Percentiles rank a stretch among this genome's conserved stretches.
Conservation (phyloP, 2,888 invertebrate species). For the Drosophila acutilabella region DNA sequence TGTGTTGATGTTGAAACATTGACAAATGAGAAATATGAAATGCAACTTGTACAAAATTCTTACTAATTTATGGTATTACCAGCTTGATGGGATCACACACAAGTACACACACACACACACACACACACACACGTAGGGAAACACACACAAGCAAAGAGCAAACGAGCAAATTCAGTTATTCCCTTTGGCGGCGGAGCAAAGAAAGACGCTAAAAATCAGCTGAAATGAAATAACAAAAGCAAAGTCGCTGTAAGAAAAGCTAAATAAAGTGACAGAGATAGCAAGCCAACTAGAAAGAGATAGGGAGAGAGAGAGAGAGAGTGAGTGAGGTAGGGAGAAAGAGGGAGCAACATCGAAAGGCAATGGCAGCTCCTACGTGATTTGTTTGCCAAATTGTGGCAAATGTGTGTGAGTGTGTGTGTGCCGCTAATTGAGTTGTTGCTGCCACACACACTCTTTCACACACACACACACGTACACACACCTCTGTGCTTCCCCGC, state of each 20-base stretch:
- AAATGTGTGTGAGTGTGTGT: constrained; percentile 56
- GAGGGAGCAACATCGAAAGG: background rate
- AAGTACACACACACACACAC: background rate
- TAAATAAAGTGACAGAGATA: constrained; percentile 20
- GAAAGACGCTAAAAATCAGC: constrained; percentile 46
- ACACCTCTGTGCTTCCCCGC: constrained; percentile 30
- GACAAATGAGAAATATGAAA: constrained; percentile 14
- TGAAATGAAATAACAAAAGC: constrained; percentile 54
- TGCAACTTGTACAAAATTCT: constrained; percentile 18
- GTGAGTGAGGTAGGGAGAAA: background rate
- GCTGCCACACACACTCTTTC: constrained; percentile 31
- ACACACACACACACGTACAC: constrained; percentile 24
- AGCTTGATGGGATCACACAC: constrained; percentile 30
- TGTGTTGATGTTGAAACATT: background rate
- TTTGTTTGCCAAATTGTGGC: constrained; percentile 77
- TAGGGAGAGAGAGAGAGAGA: background rate
- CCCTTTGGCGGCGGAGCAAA: background rate
- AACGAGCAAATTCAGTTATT: constrained; percentile 50
- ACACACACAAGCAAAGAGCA: background rate
- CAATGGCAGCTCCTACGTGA: constrained; percentile 64
- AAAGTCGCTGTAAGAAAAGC: constrained; percentile 26
- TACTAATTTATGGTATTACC: constrained; percentile 38
- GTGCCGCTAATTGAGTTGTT: constrained; percentile 52
- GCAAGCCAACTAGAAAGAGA: constrained; percentile 8
- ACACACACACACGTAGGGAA: background rate